Conservation (phyloP, 2,888 invertebrate genomes). For the Caenorhabditis angaria region DNA sequence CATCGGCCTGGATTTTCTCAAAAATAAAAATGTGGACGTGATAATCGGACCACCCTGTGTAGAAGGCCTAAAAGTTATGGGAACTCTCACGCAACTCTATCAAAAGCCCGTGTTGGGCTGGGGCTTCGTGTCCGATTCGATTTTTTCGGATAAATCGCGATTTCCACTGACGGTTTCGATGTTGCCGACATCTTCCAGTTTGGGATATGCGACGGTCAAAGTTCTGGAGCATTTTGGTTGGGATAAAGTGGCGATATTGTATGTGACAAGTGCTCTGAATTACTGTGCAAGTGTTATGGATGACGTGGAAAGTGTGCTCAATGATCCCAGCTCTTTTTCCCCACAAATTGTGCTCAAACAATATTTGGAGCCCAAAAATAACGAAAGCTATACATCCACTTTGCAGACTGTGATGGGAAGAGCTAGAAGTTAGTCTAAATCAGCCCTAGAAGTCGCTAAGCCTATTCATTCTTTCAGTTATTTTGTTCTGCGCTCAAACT, state of each 20-base stretch:
- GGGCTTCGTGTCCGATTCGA: conserved; percentile 40
- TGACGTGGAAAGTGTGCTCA: conserved; percentile 35
- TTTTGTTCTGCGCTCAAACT: conserved; percentile 2
- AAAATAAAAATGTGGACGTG: conserved; percentile 49
- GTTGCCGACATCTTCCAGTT: conserved; percentile 18
- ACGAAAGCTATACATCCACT: neutral
- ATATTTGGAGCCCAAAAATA: conserved; percentile 6
- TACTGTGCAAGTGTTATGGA: conserved; percentile 35
- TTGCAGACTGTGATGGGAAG: conserved; percentile 11
- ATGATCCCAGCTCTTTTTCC: conserved; percentile 7
- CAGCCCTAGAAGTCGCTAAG: too few relatives aligned
- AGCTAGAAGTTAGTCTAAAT: conserved; percentile 22
- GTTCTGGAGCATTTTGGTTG: conserved; percentile 35
- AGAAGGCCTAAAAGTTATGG: conserved; percentile 34
- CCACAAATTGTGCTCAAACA: conserved; percentile 23
- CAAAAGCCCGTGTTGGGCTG: conserved; percentile 37
- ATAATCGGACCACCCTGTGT: conserved; percentile 60
- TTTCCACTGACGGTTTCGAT: conserved; percentile 39
- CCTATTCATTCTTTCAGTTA: neutral
- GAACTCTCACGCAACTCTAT: conserved; percentile 31
- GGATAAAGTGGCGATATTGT: conserved; percentile 34
- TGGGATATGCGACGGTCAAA: conserved; percentile 30
- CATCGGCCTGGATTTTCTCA: conserved; percentile 49
- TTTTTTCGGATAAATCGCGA: conserved; percentile 23
- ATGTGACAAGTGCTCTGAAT: conserved; percentile 20